Evolutionary conservation across 2,888 invertebrate species (phyloP).

Genomic region (Xanthia icteritia): DNA sequence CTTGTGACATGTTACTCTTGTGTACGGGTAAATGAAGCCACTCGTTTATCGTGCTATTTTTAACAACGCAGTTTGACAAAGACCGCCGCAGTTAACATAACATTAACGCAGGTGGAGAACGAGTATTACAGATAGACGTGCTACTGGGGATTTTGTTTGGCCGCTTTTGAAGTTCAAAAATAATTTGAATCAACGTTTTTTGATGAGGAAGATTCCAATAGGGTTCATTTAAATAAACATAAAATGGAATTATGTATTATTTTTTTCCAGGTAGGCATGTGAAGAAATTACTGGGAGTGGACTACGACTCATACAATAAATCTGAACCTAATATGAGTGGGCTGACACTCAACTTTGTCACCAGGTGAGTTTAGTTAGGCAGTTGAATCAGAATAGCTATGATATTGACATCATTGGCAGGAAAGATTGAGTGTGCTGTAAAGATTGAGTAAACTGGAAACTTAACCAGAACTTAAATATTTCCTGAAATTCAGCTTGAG

Average conservation of each 20-base stretch:
- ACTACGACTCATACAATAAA: slow-evolving; percentile 61
- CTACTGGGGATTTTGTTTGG: neutral
- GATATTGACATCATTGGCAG: neutral
- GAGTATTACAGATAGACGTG: neutral
- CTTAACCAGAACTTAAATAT: no score
- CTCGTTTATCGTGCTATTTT: no score
- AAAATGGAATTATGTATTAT: no score
- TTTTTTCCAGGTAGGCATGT: slow-evolving; percentile 58
- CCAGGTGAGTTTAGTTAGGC: slow-evolving; percentile 49
- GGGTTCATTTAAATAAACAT: no score
- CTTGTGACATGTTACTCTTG: no score
- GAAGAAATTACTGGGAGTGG: slow-evolving; percentile 65
- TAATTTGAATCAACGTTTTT: no score
- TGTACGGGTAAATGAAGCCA: no score
- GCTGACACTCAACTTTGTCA: slow-evolving; percentile 61
- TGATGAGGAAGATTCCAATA: no score
- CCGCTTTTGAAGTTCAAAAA: neutral
- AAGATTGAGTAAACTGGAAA: neutral
- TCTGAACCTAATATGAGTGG: slow-evolving; percentile 56
- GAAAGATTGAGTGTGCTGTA: neutral
- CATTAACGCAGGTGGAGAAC: neutral
- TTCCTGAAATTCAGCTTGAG: neutral
- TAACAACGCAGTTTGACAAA: neutral
- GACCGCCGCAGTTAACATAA: neutral
- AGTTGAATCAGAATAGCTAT: no score